These are phyloP conservation scores for Myripristis jacobus DNA, from an alignment of 2,797 vertebrate species.

Conservation along the genomic window DNA sequence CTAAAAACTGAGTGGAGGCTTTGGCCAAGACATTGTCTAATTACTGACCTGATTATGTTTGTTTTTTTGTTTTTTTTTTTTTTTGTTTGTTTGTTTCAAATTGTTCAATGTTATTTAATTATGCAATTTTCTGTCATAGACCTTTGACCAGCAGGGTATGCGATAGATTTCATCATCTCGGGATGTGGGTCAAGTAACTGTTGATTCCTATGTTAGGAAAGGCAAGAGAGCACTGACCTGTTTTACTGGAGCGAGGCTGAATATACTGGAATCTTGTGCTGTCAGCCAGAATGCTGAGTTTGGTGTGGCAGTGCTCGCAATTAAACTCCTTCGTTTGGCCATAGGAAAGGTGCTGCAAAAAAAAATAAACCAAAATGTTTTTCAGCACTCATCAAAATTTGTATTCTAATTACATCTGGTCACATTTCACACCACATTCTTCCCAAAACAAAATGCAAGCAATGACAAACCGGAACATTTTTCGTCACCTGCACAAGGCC, in stretches of 20 bases:
- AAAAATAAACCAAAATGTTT: constrained; percentile 6
- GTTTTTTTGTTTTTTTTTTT: constrained; percentile 4
- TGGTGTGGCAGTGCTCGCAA: constrained; percentile 85
- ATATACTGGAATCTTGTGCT: constrained; percentile 84
- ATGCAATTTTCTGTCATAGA: no score
- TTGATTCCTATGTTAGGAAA: constrained; percentile 27
- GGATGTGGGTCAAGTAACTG: no score
- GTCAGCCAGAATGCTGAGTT: constrained; percentile 82
- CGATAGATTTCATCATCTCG: no score
- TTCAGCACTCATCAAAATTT: not conserved
- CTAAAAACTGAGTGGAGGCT: constrained; percentile 4
- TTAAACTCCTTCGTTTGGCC: constrained; percentile 84
- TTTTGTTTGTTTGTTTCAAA: no score
- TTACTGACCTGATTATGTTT: no score
- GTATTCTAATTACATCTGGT: not conserved
- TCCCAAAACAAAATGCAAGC: not conserved
- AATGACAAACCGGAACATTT: not conserved
- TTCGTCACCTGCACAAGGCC: constrained; percentile 74
- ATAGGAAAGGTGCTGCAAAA: constrained; percentile 78
- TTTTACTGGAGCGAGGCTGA: constrained; percentile 70
- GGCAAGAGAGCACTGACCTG: constrained; percentile 71
- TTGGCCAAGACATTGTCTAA: not conserved
- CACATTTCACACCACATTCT: not conserved
- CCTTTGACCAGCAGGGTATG: no score
- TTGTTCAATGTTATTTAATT: no score